Percentiles rank a stretch among this genome's conserved stretches.
Conservation (phyloP, 2,113 vertebrate genomes). For the Malurus elegans region DNA sequence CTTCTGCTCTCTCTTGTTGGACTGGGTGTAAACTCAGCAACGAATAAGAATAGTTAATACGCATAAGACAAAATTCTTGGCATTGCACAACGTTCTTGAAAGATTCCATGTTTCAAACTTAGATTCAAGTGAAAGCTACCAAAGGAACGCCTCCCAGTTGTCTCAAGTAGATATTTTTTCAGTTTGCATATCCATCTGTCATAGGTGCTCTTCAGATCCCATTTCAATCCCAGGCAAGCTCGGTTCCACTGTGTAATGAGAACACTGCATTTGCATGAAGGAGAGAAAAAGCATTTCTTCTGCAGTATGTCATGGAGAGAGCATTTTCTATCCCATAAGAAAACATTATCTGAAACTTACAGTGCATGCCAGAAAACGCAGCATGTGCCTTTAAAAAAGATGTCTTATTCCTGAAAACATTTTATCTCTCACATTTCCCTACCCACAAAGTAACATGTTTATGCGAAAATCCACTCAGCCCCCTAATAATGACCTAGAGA, state of each 20-base stretch:
- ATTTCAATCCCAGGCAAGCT: slow-evolving; percentile 8
- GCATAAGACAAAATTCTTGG: neutral
- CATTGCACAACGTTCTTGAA: neutral
- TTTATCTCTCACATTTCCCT: neutral
- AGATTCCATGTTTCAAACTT: slow-evolving; percentile 25
- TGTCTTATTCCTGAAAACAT: neutral
- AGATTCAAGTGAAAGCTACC: neutral
- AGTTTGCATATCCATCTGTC: neutral
- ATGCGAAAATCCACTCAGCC: slow-evolving; percentile 54
- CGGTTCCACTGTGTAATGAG: slow-evolving; percentile 13
- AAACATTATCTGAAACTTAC: slow-evolving; percentile 49
- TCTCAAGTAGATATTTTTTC: slow-evolving; percentile 6
- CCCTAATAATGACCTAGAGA: slow-evolving; percentile 59
- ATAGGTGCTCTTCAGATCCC: neutral
- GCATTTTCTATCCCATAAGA: slow-evolving; percentile 23
- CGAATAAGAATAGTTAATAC: slow-evolving; percentile 40
- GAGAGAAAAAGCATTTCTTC: slow-evolving; percentile 43
- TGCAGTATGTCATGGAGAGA: slow-evolving; percentile 18
- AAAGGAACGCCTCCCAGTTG: neutral
- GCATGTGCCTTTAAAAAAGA: slow-evolving; percentile 51
- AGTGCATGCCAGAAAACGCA: slow-evolving; percentile 25
- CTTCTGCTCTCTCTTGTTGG: slow-evolving; percentile 49
- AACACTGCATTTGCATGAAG: slow-evolving; percentile 44
- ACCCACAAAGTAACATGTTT: slow-evolving; percentile 53
- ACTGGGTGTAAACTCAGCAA: slow-evolving; percentile 42